Conservation (phyloP, 2,797 vertebrate genomes). For the Lemur catta region DNA sequence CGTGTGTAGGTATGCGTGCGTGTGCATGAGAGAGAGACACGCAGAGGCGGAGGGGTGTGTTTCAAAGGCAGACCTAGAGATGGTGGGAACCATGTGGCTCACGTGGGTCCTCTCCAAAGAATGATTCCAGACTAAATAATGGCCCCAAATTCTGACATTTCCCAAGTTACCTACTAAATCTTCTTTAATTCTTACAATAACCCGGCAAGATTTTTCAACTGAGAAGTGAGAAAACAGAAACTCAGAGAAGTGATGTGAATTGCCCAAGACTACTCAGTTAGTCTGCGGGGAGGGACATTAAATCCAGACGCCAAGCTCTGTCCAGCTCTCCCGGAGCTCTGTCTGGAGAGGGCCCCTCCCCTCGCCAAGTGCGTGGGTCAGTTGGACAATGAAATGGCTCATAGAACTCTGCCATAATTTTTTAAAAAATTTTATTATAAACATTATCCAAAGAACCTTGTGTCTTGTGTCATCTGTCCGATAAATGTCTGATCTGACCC, state of each 20-base stretch:
- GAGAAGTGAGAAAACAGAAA: background rate
- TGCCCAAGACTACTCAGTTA: background rate
- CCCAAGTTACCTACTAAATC: background rate
- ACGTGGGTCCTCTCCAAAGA: background rate
- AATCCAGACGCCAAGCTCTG: background rate
- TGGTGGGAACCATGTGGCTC: background rate
- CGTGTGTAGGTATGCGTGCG: fast-evolving
- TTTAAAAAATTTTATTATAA: background rate
- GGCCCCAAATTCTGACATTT: background rate
- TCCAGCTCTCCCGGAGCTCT: too few species aligned
- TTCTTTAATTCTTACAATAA: background rate
- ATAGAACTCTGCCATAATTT: background rate
- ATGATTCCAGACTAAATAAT: background rate
- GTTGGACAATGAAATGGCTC: background rate
- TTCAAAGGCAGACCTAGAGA: background rate
- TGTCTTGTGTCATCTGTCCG: background rate
- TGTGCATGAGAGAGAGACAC: background rate
- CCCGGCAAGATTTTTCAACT: background rate
- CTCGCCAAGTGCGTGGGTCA: too few species aligned
- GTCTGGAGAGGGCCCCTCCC: background rate
- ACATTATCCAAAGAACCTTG: background rate
- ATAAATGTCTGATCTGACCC: background rate
- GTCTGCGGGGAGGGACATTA: background rate
- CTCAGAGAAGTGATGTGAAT: background rate
- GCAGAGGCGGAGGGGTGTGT: background rate